Evolutionary conservation across 2,797 vertebrate species (phyloP), one percentile per base, ranked within the genome.

Genomic region (Rhinogobio ventralis): DNA sequence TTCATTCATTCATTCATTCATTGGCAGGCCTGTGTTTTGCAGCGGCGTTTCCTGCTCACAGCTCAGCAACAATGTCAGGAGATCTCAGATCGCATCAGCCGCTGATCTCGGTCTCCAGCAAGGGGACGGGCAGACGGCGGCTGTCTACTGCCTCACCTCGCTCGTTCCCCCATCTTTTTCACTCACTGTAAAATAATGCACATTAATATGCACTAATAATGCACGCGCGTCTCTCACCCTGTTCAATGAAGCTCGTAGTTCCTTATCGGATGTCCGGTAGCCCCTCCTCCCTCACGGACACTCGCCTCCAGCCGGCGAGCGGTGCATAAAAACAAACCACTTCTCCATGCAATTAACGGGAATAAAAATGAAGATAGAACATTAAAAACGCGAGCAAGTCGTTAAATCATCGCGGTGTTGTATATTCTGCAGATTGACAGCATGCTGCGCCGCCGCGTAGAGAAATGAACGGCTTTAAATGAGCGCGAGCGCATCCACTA

Each of bases 11-110:
- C 69, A 13, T 71, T 71, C 79, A 79, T 79, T 86, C 82, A 81
- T 68, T 81, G 62, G 55, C 87, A 83, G 93, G 93, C 90, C 92
- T 88, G 86, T 90, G 85, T 85, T 79, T 76, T 60, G 87, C 90
- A 83, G 87, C 91, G 88, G 89, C 78, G 62, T 91, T 92, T 94
- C 92, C 91, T 92, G 86, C 45, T 89, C 87, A 86, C 89, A 86
- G 84, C 86, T 88, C 89, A 75, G 88, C 84, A 79, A 62, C 66
- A 87, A 66, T 67, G 85, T 86, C 89, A 89, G 85, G 73, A 90
- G 81, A 89, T 86, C 89, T 82, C 90, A 89, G 86, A 89, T 89
- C 87, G 62, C 83, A 85, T 91, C 89, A 85, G 86, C 79, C 79
- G 84, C 86, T 87, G 60, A 87, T 86, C 88, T 86, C 86, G 89